These are phyloP conservation scores for Melanerpes formicivorus DNA, from an alignment of 2,113 vertebrate species.

Conservation along the genomic window DNA sequence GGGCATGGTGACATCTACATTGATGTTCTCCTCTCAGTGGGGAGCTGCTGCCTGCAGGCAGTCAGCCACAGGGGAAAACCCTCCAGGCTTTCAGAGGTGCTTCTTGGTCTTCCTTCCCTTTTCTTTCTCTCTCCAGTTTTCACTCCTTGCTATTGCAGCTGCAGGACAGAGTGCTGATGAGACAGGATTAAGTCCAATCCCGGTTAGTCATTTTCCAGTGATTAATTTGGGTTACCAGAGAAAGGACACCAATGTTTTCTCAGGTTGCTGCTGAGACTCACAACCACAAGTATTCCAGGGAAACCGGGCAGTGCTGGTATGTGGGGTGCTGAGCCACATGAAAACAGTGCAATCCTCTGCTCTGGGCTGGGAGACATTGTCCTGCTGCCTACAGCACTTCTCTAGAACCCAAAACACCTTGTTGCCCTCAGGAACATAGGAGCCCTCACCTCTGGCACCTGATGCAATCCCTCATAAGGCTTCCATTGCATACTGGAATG, in stretches of 20 bases:
- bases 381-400: not conserved
- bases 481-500: not conserved
- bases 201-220: not conserved
- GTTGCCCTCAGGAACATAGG: no score
- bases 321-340: not conserved
- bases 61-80: not conserved
- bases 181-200: not conserved
- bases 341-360: fast-evolving
- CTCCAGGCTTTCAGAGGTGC: not conserved
- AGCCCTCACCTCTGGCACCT: not conserved
- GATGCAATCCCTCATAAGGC: not conserved
- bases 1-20: fast-evolving
- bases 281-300: not conserved
- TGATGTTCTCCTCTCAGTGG: not conserved
- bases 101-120: not conserved
- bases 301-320: fast-evolving
- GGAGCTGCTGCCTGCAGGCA: not conserved
- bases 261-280: not conserved
- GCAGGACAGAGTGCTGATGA: not conserved
- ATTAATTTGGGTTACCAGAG: not conserved
- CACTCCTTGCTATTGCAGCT: not conserved
- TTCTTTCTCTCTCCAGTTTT: not conserved
- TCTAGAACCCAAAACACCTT: not conserved
- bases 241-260: not conserved
- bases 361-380: not conserved